These are phyloP conservation scores for cattle (Bos taurus) DNA, from an alignment of 2,113 vertebrate species.

Conservation along the genomic window DNA sequence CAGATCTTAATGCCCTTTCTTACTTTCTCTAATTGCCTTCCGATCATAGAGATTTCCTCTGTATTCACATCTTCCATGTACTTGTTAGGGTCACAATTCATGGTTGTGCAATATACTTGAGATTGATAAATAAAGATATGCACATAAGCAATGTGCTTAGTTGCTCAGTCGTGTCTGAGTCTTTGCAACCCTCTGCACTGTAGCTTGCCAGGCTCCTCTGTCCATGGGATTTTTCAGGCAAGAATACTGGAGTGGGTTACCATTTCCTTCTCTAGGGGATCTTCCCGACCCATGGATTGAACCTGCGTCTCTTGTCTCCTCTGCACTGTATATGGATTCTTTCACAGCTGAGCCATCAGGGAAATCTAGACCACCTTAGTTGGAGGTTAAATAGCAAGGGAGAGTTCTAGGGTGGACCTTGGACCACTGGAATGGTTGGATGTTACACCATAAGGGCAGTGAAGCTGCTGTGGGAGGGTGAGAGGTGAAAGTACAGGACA, in stretches of 20 bases:
- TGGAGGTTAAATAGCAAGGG: not conserved
- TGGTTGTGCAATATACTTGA: not conserved
- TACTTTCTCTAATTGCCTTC: not conserved
- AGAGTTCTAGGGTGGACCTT: not conserved
- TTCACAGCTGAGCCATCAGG: not conserved
- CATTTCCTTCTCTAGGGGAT: not conserved
- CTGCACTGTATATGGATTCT: not conserved
- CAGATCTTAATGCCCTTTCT: not conserved
- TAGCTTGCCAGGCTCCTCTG: not conserved
- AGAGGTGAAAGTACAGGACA: not conserved
- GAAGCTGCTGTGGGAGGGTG: not conserved
- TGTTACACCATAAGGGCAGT: not conserved
- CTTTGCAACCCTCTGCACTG: not conserved
- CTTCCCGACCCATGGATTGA: rapidly evolving
- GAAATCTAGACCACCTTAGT: not conserved
- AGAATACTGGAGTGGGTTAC: not conserved
- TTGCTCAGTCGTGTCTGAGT: not conserved
- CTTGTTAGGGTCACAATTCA: not conserved
- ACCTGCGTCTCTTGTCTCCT: not conserved
- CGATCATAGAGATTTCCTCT: not conserved
- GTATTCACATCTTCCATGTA: not conserved
- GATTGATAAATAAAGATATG: not conserved
- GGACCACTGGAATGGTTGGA: not conserved
- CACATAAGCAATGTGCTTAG: not conserved
- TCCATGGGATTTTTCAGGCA: not conserved